These are phyloP conservation scores for Elymnias hypermnestra DNA, from an alignment of 1,140 invertebrate species.

Conservation along the genomic window DNA sequence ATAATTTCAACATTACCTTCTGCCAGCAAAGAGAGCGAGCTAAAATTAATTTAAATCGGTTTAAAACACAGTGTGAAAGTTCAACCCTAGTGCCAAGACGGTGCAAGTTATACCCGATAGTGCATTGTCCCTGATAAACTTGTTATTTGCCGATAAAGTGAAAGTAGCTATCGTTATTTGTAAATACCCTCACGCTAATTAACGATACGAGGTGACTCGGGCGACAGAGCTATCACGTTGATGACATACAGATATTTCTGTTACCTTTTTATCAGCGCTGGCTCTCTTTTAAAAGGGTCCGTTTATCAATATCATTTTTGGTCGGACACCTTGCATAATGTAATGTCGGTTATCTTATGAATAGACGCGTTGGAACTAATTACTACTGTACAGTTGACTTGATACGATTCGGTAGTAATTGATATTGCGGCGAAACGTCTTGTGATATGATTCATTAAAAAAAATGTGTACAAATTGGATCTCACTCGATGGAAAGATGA, in stretches of 20 bases:
- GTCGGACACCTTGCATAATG: not conserved
- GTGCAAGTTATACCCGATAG: conserved; percentile 29
- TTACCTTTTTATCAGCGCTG: conserved; percentile 5
- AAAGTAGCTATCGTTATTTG: conserved; percentile 50
- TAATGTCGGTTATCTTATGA: no score
- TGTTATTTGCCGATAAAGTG: conserved; percentile 49
- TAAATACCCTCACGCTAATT: conserved; percentile 43
- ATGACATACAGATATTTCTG: conserved; percentile 18
- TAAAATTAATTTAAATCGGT: no score
- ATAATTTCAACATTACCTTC: no score
- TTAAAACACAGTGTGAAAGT: no score
- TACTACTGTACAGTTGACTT: no score
- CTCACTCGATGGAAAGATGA: no score
- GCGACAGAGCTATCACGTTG: conserved; percentile 27
- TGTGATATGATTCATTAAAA: no score
- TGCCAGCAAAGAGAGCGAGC: no score
- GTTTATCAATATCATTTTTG: not conserved
- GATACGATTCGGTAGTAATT: no score
- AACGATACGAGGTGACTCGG: conserved; percentile 23
- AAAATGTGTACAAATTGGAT: no score
- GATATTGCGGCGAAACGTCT: no score
- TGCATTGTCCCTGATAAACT: conserved; percentile 55
- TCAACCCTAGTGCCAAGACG: not conserved
- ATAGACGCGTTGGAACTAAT: no score
- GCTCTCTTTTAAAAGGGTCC: not conserved